Conservation (phyloP, 2,888 invertebrate genomes). For the Sisyra nigra region DNA sequence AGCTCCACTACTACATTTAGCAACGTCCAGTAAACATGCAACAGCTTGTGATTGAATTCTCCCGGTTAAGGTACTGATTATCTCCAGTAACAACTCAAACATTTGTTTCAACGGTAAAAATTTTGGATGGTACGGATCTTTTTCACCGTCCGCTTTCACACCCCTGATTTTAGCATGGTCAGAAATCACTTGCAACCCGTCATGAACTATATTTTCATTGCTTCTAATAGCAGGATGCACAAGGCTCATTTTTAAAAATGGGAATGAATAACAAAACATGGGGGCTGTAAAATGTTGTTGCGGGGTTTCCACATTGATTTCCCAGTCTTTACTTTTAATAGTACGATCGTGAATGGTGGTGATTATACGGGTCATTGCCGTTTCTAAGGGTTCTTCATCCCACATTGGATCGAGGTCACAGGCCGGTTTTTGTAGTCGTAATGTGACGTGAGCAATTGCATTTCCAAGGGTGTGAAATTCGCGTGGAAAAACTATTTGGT, state of each 20-base stretch:
- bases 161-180: slow-evolving; percentile 54
- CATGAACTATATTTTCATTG: slow-evolving; percentile 38
- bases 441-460: slow-evolving; percentile 51
- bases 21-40: slow-evolving; percentile 65
- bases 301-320: slow-evolving; percentile 15
- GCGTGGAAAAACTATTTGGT: slow-evolving; percentile 34
- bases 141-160: slow-evolving; percentile 23
- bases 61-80: slow-evolving; percentile 51
- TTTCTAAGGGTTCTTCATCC: slow-evolving; percentile 50
- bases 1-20: slow-evolving; percentile 58
- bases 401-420: slow-evolving; percentile 65
- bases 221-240: slow-evolving; percentile 28
- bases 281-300: slow-evolving; percentile 43
- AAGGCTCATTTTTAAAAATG: slow-evolving; percentile 50
- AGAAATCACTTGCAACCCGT: slow-evolving; percentile 47
- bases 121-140: slow-evolving; percentile 50
- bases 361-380: slow-evolving; percentile 47
- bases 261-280: slow-evolving; percentile 70
- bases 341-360: slow-evolving; percentile 36
- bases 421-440: slow-evolving; percentile 60
- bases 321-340: slow-evolving; percentile 21
- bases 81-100: slow-evolving; percentile 59
- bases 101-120: slow-evolving; percentile 70
- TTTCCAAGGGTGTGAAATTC: slow-evolving; percentile 32
- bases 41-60: slow-evolving; percentile 63